Percentiles rank a stretch among this genome's conserved stretches.
These are phyloP conservation scores for Vollenhovia emeryi DNA, from an alignment of 1,140 invertebrate species.

Conservation along the genomic window DNA sequence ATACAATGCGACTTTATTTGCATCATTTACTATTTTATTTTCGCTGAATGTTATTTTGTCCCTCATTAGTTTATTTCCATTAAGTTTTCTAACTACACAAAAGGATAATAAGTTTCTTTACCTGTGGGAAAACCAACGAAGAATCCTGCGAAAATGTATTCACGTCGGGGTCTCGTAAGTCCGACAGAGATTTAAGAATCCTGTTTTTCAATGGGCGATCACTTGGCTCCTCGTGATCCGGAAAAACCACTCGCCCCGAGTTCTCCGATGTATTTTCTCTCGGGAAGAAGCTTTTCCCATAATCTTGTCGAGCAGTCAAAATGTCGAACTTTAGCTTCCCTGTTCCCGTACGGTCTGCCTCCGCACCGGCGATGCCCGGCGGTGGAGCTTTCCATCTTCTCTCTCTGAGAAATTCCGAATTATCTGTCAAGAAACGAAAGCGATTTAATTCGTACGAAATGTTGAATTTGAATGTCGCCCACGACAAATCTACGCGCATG, in stretches of 20 bases:
- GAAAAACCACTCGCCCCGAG: constrained; percentile 69
- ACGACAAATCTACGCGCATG: not conserved
- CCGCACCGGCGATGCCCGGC: constrained; percentile 8
- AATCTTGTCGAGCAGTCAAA: not conserved
- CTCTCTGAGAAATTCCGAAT: not conserved
- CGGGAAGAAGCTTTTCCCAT: constrained; percentile 51
- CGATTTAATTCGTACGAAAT: not conserved
- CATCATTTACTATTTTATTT: not conserved
- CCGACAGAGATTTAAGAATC: constrained; percentile 50
- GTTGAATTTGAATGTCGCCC: not conserved
- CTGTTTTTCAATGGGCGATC: constrained; percentile 28
- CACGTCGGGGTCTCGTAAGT: not conserved
- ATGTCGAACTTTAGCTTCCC: constrained; percentile 66
- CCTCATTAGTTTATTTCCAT: not conserved
- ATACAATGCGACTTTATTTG: not conserved
- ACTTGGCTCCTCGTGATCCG: constrained; percentile 58
- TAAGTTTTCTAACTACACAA: not conserved
- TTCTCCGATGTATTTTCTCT: constrained; percentile 41
- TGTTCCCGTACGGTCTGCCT: constrained; percentile 59
- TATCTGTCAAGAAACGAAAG: not conserved
- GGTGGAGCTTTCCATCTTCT: constrained; percentile 31
- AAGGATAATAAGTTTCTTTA: constrained; percentile 33
- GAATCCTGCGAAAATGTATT: not conserved
- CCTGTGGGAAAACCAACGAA: constrained; percentile 69
- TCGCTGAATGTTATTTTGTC: not conserved